Percentiles rank a stretch among this genome's conserved stretches.
Conservation (phyloP, 1,140 invertebrate species). For the Zaprionus gabonicus region DNA sequence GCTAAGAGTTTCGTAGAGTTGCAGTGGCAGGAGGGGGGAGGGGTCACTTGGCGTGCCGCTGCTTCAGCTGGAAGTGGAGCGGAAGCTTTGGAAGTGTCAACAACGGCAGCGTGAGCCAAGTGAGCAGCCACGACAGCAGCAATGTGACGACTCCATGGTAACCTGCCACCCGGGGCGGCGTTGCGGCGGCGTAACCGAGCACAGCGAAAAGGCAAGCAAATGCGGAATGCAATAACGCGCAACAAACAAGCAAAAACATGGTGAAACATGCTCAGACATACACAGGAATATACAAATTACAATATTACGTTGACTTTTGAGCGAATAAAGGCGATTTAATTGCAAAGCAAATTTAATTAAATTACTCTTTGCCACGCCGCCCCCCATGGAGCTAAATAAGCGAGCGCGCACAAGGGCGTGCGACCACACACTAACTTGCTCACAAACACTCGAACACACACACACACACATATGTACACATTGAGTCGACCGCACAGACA, state of each 20-base stretch:
- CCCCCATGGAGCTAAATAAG: neutral
- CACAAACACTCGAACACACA: constrained; percentile 3
- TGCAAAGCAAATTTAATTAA: constrained; percentile 37
- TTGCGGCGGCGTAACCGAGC: neutral
- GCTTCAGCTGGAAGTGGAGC: constrained; percentile 54
- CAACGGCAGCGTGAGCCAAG: neutral
- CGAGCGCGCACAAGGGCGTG: neutral
- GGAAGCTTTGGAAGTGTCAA: constrained; percentile 44
- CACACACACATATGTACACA: neutral
- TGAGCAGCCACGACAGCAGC: neutral
- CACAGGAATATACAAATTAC: neutral
- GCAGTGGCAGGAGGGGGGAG: neutral
- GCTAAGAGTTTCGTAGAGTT: too few species aligned
- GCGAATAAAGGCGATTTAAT: constrained; percentile 43
- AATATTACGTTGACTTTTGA: neutral
- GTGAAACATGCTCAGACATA: neutral
- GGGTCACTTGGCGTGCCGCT: constrained; percentile 20
- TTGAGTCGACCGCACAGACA: neutral
- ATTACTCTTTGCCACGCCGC: neutral
- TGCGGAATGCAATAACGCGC: neutral
- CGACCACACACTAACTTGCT: too few species aligned
- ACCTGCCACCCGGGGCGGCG: neutral
- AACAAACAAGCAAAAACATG: neutral
- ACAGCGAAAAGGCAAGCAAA: neutral
- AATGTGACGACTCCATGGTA: neutral